Evolutionary conservation across 2,113 vertebrate genomes (phyloP).

Genomic region (Ictalurus furcatus): DNA sequence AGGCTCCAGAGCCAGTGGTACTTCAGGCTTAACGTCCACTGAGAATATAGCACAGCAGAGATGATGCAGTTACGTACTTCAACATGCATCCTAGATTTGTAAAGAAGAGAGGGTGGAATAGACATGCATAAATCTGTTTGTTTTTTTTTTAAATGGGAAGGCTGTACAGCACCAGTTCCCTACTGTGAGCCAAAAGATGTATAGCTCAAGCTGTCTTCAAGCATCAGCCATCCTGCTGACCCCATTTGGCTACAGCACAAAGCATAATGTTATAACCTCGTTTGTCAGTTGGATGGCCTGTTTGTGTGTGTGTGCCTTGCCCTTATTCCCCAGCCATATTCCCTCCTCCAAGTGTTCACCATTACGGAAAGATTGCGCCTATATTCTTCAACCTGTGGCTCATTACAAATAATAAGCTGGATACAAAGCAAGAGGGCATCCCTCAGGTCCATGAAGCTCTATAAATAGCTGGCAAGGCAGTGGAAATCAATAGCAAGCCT

Average conservation of each 20-base stretch:
- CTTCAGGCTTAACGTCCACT: constrained; percentile 91
- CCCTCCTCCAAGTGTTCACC: constrained; percentile 72
- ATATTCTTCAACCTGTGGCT: constrained; percentile 81
- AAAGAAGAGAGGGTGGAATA: not conserved
- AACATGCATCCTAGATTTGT: not conserved
- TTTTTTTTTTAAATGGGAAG: too few species aligned
- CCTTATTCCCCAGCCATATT: constrained; percentile 64
- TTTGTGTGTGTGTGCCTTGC: constrained; percentile 52
- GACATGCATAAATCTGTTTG: not conserved
- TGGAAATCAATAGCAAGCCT: constrained; percentile 77
- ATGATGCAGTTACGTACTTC: not conserved
- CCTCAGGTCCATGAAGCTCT: constrained; percentile 81
- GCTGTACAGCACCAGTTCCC: not conserved
- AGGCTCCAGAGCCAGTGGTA: constrained; percentile 81
- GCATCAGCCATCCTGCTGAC: constrained; percentile 5
- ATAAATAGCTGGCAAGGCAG: constrained; percentile 89
- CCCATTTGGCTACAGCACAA: not conserved
- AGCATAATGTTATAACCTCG: not conserved
- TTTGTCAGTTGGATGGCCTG: constrained; percentile 36
- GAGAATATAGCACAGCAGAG: constrained; percentile 26
- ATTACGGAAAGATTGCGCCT: constrained; percentile 80
- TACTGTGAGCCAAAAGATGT: not conserved
- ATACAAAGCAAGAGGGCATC: constrained; percentile 82
- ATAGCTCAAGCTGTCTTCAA: not conserved
- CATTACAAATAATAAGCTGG: constrained; percentile 88